A percentile compares a stretch with the other conserved stretches of the same genome.
These are phyloP conservation scores for Calvadosia cruxmelitensis DNA, from an alignment of 30 jellyfish, hydroid and myxozoan species.

Conservation along the genomic window DNA sequence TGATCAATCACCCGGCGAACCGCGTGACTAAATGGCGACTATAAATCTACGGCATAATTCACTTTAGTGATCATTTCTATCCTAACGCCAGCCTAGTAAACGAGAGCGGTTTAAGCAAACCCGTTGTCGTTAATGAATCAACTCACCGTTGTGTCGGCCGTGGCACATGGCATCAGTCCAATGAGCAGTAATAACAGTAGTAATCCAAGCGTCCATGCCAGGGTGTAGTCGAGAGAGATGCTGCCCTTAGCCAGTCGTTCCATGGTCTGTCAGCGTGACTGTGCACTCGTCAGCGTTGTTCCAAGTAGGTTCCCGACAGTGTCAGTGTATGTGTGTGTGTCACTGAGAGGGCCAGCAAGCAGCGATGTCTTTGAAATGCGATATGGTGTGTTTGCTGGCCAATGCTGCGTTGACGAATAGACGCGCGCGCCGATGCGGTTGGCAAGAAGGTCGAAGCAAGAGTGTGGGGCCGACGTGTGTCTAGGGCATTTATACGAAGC, in stretches of 20 bases:
- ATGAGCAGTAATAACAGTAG: no score
- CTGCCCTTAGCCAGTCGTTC: background rate
- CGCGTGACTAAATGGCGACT: no score
- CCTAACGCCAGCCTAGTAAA: no score
- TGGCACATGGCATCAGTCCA: no score
- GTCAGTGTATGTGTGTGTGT: no score
- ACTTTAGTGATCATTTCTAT: no score
- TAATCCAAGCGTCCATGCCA: background rate
- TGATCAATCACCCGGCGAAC: no score
- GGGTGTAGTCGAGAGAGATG: background rate
- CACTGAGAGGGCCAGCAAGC: background rate
- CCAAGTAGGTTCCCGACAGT: background rate
- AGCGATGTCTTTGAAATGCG: background rate
- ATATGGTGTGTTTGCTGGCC: background rate
- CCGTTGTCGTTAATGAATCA: no score
- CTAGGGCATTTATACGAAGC: background rate
- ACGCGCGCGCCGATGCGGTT: conserved; percentile 3
- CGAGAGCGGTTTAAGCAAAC: no score
- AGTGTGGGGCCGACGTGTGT: background rate
- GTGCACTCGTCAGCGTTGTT: background rate
- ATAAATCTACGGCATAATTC: no score
- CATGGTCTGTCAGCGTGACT: background rate
- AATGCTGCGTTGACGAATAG: background rate
- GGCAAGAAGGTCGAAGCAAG: background rate
- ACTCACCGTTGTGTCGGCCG: background rate